Evolutionary conservation across 2,888 invertebrate species (phyloP).

Genomic region (Ptychoptera albimana): DNA sequence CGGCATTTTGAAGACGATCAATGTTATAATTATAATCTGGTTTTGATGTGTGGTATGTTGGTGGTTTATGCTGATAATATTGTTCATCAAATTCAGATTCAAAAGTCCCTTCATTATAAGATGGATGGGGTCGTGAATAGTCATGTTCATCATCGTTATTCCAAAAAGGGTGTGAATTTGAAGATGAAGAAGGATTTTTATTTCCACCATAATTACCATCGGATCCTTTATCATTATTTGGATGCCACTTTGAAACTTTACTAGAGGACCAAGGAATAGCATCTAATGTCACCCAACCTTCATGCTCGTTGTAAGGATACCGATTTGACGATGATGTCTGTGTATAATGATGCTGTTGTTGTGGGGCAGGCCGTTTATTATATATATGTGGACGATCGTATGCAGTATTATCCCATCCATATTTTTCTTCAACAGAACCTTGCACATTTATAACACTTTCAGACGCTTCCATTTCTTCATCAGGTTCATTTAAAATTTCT

Average conservation of each 20-base stretch:
- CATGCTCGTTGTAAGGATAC: constrained; percentile 40
- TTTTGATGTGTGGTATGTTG: too few species aligned
- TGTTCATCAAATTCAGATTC: too few species aligned
- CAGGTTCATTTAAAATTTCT: background rate
- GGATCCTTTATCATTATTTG: constrained; percentile 38
- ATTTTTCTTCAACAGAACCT: constrained; percentile 4
- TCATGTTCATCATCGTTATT: background rate
- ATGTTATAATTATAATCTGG: background rate
- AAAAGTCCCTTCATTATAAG: too few species aligned
- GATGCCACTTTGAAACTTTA: constrained; percentile 67
- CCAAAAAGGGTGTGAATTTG: background rate
- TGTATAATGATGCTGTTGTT: constrained; percentile 16
- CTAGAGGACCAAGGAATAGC: constrained; percentile 66
- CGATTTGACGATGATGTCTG: constrained; percentile 28
- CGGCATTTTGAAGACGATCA: background rate
- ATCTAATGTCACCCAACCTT: constrained; percentile 63
- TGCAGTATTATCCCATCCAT: constrained; percentile 9
- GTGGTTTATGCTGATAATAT: too few species aligned
- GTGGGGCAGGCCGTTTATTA: constrained; percentile 23
- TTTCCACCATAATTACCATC: constrained; percentile 19
- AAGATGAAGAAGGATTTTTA: background rate
- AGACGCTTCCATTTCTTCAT: constrained; percentile 5
- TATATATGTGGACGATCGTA: constrained; percentile 11
- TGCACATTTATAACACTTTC: constrained; percentile 4
- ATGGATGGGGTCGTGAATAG: too few species aligned